Conservation (phyloP, 2,888 invertebrate species). For the Clepsis dumicolana region DNA sequence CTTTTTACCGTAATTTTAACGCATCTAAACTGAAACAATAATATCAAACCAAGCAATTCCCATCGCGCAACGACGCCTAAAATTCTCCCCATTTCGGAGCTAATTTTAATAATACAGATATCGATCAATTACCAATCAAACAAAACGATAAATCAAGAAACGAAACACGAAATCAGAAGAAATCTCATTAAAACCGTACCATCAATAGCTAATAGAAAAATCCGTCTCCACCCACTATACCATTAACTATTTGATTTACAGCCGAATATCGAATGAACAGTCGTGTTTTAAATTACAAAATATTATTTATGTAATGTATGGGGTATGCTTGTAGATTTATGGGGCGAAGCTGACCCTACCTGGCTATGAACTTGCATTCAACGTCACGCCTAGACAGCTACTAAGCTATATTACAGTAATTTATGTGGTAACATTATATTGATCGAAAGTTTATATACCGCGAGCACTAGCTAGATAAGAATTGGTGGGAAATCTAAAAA, state of each 20-base stretch:
- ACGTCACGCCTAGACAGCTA: conserved; percentile 23
- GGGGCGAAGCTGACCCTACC: conserved; percentile 44
- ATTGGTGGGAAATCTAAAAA: no score
- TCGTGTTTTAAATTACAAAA: conserved; percentile 47
- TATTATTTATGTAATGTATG: conserved; percentile 50
- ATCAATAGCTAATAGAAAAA: conserved; percentile 44
- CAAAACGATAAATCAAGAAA: conserved; percentile 28
- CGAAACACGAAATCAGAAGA: conserved; percentile 38
- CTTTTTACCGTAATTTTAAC: no score
- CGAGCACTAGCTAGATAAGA: background rate
- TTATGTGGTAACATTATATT: conserved; percentile 6
- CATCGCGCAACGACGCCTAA: background rate
- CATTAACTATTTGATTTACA: conserved; percentile 45
- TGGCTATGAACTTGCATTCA: conserved; percentile 24
- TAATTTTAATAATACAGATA: conserved; percentile 33
- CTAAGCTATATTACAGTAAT: conserved; percentile 19
- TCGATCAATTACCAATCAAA: conserved; percentile 34
- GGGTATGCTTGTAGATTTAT: conserved; percentile 50
- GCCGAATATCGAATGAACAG: conserved; percentile 42
- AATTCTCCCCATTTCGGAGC: background rate
- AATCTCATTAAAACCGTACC: conserved; percentile 40
- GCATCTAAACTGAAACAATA: background rate
- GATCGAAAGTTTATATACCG: background rate
- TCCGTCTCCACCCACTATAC: conserved; percentile 42
- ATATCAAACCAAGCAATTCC: background rate